A percentile compares a stretch with the other conserved stretches of the same genome.
Evolutionary conservation across 2,888 invertebrate species (phyloP).

Genomic region (Microplitis deprimator): DNA sequence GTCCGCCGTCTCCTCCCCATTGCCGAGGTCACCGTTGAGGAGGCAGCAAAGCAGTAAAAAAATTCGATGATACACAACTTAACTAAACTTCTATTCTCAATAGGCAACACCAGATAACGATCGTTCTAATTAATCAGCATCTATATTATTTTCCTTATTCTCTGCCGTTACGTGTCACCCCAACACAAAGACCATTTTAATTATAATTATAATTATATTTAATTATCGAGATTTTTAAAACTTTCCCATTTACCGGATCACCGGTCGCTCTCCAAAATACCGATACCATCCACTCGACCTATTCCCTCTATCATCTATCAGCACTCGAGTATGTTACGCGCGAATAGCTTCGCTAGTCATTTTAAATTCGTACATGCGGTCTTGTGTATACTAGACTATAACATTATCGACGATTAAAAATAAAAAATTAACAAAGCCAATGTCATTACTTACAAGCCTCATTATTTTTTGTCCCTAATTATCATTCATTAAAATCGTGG

Average conservation of each 20-base stretch:
- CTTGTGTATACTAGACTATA: too few relatives aligned
- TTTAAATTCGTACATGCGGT: background rate
- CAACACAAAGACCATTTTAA: slow-evolving; percentile 4
- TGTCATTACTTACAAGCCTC: too few relatives aligned
- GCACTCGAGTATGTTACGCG: background rate
- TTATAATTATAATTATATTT: background rate
- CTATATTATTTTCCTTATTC: background rate
- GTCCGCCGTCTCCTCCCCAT: slow-evolving; percentile 49
- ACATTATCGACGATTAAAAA: too few relatives aligned
- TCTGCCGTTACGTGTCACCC: slow-evolving; percentile 7
- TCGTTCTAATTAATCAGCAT: slow-evolving; percentile 49
- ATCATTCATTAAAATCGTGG: too few relatives aligned
- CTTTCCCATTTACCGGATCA: background rate
- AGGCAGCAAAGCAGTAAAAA: slow-evolving; percentile 66
- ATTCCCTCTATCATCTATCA: background rate
- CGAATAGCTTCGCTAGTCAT: background rate
- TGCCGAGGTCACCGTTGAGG: slow-evolving; percentile 48
- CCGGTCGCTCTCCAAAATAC: background rate
- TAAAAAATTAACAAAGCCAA: too few relatives aligned
- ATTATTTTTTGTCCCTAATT: too few relatives aligned
- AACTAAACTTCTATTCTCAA: background rate
- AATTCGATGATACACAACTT: slow-evolving; percentile 62
- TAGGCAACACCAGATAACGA: slow-evolving; percentile 42
- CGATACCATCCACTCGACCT: background rate
- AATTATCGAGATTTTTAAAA: background rate